Percentiles rank a stretch among this genome's conserved stretches.
phyloP scores from a whole-genome alignment of 1,140 invertebrate species.

The Sitophilus oryzae region DNA sequence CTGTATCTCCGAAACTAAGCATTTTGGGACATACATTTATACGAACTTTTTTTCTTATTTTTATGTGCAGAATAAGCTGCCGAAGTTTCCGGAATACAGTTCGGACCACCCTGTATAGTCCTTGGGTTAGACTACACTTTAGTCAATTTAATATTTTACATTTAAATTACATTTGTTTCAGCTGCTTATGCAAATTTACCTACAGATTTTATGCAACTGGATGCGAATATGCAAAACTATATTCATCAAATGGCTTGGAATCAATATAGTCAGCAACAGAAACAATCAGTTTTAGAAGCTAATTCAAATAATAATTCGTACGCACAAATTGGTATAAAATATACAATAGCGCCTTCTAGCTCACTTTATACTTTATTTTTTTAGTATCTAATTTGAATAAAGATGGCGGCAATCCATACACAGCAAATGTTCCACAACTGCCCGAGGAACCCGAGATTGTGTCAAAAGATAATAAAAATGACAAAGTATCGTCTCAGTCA shows the following conservation, averaged over 20 bases:
- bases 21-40: no score
- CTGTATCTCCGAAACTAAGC: no score
- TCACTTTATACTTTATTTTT: no score
- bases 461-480: neutral
- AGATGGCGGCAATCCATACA: slow-evolving; percentile 28
- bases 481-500: slow-evolving; percentile 15
- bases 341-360: no score
- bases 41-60: no score
- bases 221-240: slow-evolving; percentile 33
- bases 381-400: slow-evolving; percentile 35
- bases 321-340: slow-evolving; percentile 34
- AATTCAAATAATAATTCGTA: slow-evolving; percentile 33
- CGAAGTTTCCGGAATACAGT: no score
- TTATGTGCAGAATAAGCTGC: no score
- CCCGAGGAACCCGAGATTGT: slow-evolving; percentile 9
- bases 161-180: no score
- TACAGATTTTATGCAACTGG: slow-evolving; percentile 24
- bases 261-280: slow-evolving; percentile 35
- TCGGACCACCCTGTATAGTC: no score
- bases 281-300: neutral
- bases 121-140: no score
- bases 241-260: slow-evolving; percentile 37
- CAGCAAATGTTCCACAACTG: slow-evolving; percentile 20
- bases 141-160: no score
- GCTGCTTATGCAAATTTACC: slow-evolving; percentile 17